These are phyloP conservation scores for Vidua macroura DNA, from an alignment of 2,113 vertebrate genomes.

Conservation along the genomic window DNA sequence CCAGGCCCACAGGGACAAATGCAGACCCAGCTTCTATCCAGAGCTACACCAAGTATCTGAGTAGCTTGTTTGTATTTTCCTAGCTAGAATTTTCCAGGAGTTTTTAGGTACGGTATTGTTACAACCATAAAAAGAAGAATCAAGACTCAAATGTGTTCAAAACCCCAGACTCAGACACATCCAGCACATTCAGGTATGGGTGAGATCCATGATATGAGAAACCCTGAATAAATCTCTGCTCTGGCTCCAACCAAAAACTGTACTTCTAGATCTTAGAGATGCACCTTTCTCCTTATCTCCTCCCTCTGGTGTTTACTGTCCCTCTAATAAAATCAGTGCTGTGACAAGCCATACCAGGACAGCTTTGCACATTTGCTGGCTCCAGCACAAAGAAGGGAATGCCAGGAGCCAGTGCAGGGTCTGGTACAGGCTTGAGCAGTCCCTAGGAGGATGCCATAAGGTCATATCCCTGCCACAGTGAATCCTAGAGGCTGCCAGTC, in stretches of 20 bases:
- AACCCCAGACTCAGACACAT: not conserved
- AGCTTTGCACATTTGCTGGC: not conserved
- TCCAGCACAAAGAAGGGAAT: not conserved
- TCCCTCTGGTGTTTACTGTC: not conserved
- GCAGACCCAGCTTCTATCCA: not conserved
- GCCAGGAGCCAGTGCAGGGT: not conserved
- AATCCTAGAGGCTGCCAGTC: constrained; percentile 34
- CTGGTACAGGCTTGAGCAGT: not conserved
- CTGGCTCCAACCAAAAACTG: not conserved
- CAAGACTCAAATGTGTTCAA: not conserved
- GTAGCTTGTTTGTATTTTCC: not conserved
- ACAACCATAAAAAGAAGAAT: not conserved
- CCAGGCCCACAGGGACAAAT: not conserved
- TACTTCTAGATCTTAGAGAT: not conserved
- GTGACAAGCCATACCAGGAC: not conserved
- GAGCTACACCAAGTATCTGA: not conserved
- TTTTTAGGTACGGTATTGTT: not conserved
- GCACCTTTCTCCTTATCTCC: not conserved
- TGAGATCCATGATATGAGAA: not conserved
- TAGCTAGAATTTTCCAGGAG: not conserved
- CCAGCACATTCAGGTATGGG: not conserved
- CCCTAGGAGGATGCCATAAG: not conserved
- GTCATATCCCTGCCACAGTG: not conserved
- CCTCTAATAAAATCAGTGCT: not conserved
- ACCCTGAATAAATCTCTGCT: not conserved